Percentiles rank a stretch among this genome's conserved stretches.
Conservation (phyloP, 1,140 invertebrate genomes). For the Tetramorium parvispinum region DNA sequence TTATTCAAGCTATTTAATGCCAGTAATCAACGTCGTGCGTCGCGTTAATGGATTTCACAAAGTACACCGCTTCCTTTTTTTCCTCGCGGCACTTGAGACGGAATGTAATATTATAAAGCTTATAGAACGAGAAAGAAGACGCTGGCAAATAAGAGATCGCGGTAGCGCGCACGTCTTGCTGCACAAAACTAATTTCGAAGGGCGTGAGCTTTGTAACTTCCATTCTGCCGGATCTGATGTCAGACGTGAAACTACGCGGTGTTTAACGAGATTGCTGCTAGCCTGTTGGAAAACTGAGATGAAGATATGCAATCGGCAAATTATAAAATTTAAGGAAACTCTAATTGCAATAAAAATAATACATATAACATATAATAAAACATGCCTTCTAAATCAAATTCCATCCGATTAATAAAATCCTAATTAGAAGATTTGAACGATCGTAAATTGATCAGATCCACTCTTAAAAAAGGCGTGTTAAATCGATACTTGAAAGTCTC, state of each 20-base stretch:
- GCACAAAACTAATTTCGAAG: constrained; percentile 53
- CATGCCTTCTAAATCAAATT: not conserved
- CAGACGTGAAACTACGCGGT: constrained; percentile 1
- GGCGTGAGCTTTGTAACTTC: constrained; percentile 43
- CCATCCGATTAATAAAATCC: not conserved
- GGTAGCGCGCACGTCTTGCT: not conserved
- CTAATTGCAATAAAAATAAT: not conserved
- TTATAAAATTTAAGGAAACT: not conserved
- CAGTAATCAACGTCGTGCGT: not conserved
- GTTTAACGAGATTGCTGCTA: constrained; percentile 32
- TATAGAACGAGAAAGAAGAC: constrained; percentile 27
- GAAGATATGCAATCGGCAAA: not conserved
- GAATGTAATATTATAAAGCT: constrained; percentile 54
- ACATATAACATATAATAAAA: not conserved
- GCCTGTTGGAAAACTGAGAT: not conserved
- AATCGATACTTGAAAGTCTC: too few relatives aligned
- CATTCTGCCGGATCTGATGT: constrained; percentile 25
- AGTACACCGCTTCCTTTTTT: not conserved
- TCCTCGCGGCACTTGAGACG: constrained; percentile 1
- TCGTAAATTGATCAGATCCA: not conserved
- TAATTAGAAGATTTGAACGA: not conserved
- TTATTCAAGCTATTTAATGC: not conserved
- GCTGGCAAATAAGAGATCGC: constrained; percentile 36
- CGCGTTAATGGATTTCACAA: constrained; percentile 34
- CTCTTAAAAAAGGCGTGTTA: too few relatives aligned